phyloP scores from a whole-genome alignment of 2,888 invertebrate species.

The Tiphia femorata region DNA sequence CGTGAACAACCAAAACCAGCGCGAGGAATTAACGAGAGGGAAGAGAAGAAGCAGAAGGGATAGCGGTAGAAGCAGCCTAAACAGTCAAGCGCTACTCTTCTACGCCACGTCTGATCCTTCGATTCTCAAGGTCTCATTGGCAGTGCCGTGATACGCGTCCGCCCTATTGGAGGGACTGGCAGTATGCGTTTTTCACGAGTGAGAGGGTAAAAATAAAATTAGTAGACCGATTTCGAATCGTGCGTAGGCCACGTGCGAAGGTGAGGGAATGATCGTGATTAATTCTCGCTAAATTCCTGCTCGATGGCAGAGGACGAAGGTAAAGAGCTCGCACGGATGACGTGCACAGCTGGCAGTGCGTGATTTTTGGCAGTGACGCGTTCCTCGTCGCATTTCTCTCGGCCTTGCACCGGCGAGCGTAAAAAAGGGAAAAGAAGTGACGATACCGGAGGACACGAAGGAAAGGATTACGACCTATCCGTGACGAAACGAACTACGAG shows the following conservation, averaged over 20 bases:
- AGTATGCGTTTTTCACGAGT: background rate
- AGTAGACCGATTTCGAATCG: conserved; percentile 4
- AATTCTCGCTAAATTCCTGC: too few species aligned
- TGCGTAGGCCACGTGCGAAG: background rate
- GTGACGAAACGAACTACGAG: too few species aligned
- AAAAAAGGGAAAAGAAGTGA: background rate
- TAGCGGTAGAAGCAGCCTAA: too few species aligned
- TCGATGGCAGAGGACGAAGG: conserved; percentile 6
- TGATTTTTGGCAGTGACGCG: conserved; percentile 46
- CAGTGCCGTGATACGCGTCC: background rate
- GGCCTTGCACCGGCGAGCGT: background rate
- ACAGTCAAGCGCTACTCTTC: too few species aligned
- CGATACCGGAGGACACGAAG: background rate
- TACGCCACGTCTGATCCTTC: too few species aligned
- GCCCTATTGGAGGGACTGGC: background rate
- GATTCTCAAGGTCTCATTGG: background rate
- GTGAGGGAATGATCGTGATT: conserved; percentile 7
- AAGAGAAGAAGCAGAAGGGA: background rate
- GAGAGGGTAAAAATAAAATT: too few species aligned
- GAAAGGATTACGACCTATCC: background rate
- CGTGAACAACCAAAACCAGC: too few species aligned
- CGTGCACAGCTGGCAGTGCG: conserved; percentile 33
- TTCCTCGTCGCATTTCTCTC: conserved; percentile 14
- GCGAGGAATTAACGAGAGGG: too few species aligned
- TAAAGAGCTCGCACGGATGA: conserved; percentile 10